Evolutionary conservation across 2,113 vertebrate genomes (phyloP).

Genomic region (Vicugna pacos): DNA sequence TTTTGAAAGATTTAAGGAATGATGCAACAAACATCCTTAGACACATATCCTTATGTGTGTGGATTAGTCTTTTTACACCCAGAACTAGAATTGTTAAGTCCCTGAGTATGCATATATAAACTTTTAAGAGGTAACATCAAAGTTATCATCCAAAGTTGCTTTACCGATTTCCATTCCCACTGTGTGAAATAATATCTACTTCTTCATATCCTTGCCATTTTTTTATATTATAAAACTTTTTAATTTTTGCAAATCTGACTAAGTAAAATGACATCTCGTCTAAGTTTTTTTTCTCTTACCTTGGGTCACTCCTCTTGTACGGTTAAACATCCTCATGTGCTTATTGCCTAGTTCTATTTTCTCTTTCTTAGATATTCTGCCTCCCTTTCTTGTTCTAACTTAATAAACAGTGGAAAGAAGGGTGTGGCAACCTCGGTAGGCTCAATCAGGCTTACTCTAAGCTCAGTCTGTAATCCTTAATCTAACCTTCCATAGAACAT

Average conservation of each 20-base stretch:
- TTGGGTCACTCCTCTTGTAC: background rate
- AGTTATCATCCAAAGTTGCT: background rate
- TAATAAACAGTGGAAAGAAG: slow-evolving; percentile 25
- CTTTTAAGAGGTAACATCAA: background rate
- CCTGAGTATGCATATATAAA: background rate
- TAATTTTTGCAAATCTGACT: background rate
- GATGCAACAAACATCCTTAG: background rate
- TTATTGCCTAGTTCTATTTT: background rate
- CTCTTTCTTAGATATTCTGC: background rate
- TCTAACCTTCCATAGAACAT: background rate
- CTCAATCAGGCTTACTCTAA: background rate
- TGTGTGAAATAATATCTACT: background rate
- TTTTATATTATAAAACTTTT: background rate
- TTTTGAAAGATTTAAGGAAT: slow-evolving; percentile 43
- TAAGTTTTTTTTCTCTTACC: background rate
- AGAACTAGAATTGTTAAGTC: background rate
- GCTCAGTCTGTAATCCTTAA: background rate
- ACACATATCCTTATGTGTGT: background rate
- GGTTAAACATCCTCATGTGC: background rate
- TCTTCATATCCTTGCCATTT: background rate
- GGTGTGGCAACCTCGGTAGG: background rate
- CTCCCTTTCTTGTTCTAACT: slow-evolving; percentile 15
- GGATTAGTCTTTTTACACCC: background rate
- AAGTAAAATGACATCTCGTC: background rate
- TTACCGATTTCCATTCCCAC: background rate